phyloP scores from a whole-genome alignment of 1,140 invertebrate species.

The Dufourea novaeangliae region DNA sequence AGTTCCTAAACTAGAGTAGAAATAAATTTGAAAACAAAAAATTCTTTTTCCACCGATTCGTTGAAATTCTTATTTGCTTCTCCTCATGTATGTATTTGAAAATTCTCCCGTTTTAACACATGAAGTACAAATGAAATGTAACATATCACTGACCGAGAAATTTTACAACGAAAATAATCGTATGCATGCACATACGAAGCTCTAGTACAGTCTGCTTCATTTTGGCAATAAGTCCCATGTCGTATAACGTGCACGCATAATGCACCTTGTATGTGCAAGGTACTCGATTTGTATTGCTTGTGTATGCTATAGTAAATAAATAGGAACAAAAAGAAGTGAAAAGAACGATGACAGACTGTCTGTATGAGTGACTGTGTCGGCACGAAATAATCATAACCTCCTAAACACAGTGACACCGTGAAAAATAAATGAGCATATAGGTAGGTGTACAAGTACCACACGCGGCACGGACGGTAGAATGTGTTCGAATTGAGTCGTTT shows the following conservation, averaged over 20 bases:
- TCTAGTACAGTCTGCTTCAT: not conserved
- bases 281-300: too few species aligned
- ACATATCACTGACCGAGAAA: not conserved
- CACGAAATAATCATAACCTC: conserved; percentile 32
- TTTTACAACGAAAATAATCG: not conserved
- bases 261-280: not conserved
- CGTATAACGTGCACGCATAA: not conserved
- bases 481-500: not conserved
- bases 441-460: not conserved
- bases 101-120: too few species aligned
- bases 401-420: not conserved
- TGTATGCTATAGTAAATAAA: not conserved
- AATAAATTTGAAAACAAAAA: not conserved
- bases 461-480: not conserved
- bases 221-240: not conserved
- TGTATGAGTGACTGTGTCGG: not conserved
- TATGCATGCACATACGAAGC: not conserved
- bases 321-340: not conserved
- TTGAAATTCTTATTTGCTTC: not conserved
- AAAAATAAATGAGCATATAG: not conserved
- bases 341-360: not conserved
- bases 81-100: not conserved
- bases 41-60: too few species aligned
- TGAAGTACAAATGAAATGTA: not conserved
- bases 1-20: not conserved